phyloP scores from a whole-genome alignment of 1,140 invertebrate genomes.

The Diabrotica virgifera region DNA sequence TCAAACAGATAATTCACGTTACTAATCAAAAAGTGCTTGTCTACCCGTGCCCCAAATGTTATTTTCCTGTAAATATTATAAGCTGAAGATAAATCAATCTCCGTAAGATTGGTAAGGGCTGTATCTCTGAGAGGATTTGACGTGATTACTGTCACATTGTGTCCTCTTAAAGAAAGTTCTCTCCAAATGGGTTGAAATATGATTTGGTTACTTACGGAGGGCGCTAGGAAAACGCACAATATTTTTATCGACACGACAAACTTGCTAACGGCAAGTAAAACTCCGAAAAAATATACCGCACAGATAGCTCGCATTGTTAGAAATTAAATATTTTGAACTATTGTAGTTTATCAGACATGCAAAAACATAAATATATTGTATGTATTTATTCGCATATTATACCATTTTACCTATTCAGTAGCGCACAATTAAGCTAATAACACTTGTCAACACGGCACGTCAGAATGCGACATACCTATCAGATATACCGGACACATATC shows the following conservation, averaged over 20 bases:
- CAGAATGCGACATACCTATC: no score
- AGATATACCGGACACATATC: no score
- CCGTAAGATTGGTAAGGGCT: slow-evolving; percentile 24
- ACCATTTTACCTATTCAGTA: no score
- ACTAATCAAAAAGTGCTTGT: not conserved
- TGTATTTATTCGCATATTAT: no score
- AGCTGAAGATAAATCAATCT: slow-evolving; percentile 24
- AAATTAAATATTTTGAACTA: no score
- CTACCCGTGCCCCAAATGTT: not conserved
- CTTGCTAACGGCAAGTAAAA: no score
- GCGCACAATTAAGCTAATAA: no score
- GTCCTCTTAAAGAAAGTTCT: slow-evolving; percentile 28
- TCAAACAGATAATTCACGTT: not conserved
- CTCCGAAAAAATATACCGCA: no score
- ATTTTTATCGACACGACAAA: slow-evolving; percentile 44
- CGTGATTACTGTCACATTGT: slow-evolving; percentile 27
- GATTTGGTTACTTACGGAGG: slow-evolving; percentile 56
- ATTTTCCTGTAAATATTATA: slow-evolving; percentile 4
- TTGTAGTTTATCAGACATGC: no score
- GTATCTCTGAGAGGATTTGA: slow-evolving; percentile 28
- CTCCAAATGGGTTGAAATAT: slow-evolving; percentile 47
- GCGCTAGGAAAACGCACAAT: slow-evolving; percentile 49
- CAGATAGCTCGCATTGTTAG: no score
- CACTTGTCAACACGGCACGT: no score
- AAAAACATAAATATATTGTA: no score